Percentiles rank a stretch among this genome's conserved stretches.
These are phyloP conservation scores for Dromius quadrimaculatus DNA, from an alignment of 2,888 invertebrate genomes.

Conservation along the genomic window DNA sequence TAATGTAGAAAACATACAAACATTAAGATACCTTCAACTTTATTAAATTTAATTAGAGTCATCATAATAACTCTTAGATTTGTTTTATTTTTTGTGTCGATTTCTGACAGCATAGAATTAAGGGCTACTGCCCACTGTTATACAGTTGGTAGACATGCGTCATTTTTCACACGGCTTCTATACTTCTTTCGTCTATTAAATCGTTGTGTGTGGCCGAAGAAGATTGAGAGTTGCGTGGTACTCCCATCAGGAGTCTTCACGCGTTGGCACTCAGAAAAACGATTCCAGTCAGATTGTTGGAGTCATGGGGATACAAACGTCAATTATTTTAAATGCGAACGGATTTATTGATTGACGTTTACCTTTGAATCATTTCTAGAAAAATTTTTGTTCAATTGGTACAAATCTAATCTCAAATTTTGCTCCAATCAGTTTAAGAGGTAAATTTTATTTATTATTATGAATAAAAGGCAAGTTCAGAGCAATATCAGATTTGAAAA, in stretches of 20 bases:
- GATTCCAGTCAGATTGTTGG: slow-evolving; percentile 7
- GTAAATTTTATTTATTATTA: too few species aligned
- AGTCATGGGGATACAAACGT: slow-evolving; percentile 13
- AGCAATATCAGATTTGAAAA: too few species aligned
- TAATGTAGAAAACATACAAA: too few species aligned
- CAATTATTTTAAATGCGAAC: slow-evolving; percentile 14
- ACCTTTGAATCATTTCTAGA: too few species aligned
- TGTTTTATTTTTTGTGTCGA: slow-evolving; percentile 43
- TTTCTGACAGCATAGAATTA: slow-evolving; percentile 41
- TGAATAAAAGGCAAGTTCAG: too few species aligned
- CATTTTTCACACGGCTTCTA: slow-evolving; percentile 47
- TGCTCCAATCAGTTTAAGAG: too few species aligned
- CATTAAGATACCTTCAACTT: slow-evolving; percentile 19
- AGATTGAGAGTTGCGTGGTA: not conserved
- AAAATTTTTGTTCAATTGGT: too few species aligned
- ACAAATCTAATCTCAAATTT: not conserved
- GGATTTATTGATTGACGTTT: slow-evolving; percentile 32
- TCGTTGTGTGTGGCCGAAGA: slow-evolving; percentile 38
- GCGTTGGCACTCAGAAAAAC: slow-evolving; percentile 27
- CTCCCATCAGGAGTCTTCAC: slow-evolving; percentile 34
- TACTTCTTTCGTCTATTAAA: slow-evolving; percentile 35
- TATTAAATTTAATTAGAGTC: slow-evolving; percentile 34
- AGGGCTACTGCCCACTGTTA: slow-evolving; percentile 31
- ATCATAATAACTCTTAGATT: slow-evolving; percentile 23
- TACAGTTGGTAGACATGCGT: slow-evolving; percentile 44